phyloP scores from a whole-genome alignment of 2,113 vertebrate genomes.

The Desmodus rotundus region DNA sequence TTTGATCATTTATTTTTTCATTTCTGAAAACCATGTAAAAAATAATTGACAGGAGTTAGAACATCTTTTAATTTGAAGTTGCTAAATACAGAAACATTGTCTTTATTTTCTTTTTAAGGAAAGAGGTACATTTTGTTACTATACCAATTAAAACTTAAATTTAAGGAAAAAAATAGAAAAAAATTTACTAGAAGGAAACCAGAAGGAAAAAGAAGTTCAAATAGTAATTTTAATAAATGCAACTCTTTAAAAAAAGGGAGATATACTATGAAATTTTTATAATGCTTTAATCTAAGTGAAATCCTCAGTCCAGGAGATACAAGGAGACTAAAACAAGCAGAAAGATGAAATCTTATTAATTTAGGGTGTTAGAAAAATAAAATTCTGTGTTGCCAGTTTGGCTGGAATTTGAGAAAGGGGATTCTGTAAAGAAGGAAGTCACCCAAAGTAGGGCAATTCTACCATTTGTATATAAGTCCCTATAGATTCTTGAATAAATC shows the following conservation, averaged over 20 bases:
- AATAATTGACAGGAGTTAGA: background rate
- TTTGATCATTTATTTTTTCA: background rate
- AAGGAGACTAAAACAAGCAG: background rate
- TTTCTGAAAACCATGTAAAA: background rate
- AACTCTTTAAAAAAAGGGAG: background rate
- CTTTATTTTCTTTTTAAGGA: background rate
- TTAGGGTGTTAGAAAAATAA: background rate
- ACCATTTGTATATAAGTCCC: background rate
- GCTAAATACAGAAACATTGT: background rate
- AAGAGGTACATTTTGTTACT: background rate
- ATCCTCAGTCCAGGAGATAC: background rate
- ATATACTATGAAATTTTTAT: background rate
- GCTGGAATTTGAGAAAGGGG: background rate
- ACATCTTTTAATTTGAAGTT: background rate
- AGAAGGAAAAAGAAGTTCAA: background rate
- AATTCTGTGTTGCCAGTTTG: background rate
- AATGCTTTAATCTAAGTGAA: conserved; percentile 2
- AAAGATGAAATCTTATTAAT: background rate
- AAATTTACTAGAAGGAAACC: background rate
- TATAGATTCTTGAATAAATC: background rate
- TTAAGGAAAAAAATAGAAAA: background rate
- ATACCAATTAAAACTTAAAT: background rate
- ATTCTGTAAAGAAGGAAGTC: background rate
- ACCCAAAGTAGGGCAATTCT: background rate
- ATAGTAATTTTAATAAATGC: background rate